phyloP scores from a whole-genome alignment of 2,797 vertebrate species.

The Emys orbicularis region DNA sequence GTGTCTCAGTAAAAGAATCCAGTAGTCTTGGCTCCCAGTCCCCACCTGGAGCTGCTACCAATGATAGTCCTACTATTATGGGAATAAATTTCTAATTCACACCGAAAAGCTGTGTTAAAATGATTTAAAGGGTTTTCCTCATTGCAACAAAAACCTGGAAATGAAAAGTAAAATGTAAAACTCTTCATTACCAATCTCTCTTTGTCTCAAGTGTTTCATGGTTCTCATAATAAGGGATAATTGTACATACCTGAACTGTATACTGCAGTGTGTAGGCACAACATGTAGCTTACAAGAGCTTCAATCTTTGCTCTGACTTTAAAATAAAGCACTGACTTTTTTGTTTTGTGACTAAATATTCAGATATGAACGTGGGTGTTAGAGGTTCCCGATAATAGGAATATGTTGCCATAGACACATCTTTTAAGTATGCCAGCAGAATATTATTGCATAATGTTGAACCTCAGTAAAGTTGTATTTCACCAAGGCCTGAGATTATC shows the following conservation, averaged over 20 bases:
- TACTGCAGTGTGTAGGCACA: not conserved
- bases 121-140: not conserved
- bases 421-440: slow-evolving; percentile 62
- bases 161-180: slow-evolving; percentile 4
- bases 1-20: not conserved
- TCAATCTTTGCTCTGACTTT: slow-evolving; percentile 63
- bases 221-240: not conserved
- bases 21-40: not conserved
- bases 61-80: not conserved
- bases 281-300: slow-evolving; percentile 11
- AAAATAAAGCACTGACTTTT: slow-evolving; percentile 46
- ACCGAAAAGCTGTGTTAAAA: not conserved
- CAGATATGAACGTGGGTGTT: slow-evolving; percentile 58
- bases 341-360: slow-evolving; percentile 45
- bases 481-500: slow-evolving; percentile 59
- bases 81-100: not conserved
- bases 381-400: slow-evolving; percentile 67
- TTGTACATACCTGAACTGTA: not conserved
- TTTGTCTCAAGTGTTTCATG: not conserved
- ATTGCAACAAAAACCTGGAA: slow-evolving; percentile 5
- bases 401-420: slow-evolving; percentile 80
- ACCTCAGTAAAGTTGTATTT: slow-evolving; percentile 69
- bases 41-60: not conserved
- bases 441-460: slow-evolving; percentile 41
- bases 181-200: not conserved